A percentile compares a stretch with the other conserved stretches of the same genome.
Conservation (phyloP, 2,888 invertebrate genomes). For the Habrosyne pyritoides region DNA sequence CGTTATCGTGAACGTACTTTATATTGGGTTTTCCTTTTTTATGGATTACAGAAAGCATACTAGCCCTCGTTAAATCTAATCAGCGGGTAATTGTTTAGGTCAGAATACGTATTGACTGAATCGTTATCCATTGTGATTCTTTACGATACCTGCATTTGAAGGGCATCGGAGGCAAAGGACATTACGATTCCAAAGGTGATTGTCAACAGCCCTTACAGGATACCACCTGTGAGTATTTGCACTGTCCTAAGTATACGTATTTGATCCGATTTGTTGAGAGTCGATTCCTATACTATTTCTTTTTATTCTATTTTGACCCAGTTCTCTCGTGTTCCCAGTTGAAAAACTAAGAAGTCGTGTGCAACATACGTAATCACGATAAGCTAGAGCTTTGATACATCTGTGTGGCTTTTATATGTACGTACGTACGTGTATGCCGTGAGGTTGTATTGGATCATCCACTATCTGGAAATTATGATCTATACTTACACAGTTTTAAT, state of each 20-base stretch:
- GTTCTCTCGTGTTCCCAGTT: conserved; percentile 19
- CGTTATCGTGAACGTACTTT: conserved; percentile 17
- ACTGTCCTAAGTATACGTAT: conserved; percentile 38
- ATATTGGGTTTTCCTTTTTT: conserved; percentile 12
- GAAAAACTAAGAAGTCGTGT: conserved; percentile 23
- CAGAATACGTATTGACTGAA: not conserved
- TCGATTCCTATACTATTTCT: conserved; percentile 25
- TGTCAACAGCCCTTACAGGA: conserved; percentile 41
- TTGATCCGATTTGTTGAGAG: conserved; percentile 45
- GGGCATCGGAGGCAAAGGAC: conserved; percentile 25
- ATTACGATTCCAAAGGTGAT: conserved; percentile 29
- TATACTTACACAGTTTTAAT: not conserved
- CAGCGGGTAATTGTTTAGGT: not conserved
- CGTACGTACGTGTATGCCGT: not conserved
- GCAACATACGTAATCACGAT: conserved; percentile 22
- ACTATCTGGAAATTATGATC: not conserved
- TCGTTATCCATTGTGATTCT: not conserved
- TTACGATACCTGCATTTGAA: conserved; percentile 22
- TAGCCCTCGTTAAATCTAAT: not conserved
- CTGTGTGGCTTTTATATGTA: not conserved
- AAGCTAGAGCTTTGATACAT: conserved; percentile 12
- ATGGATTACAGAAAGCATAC: not conserved
- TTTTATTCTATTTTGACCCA: conserved; percentile 31
- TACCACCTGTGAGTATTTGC: conserved; percentile 47
- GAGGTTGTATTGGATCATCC: not conserved